phyloP scores from a whole-genome alignment of 2,888 invertebrate genomes.

The Amphimallon solstitiale region DNA sequence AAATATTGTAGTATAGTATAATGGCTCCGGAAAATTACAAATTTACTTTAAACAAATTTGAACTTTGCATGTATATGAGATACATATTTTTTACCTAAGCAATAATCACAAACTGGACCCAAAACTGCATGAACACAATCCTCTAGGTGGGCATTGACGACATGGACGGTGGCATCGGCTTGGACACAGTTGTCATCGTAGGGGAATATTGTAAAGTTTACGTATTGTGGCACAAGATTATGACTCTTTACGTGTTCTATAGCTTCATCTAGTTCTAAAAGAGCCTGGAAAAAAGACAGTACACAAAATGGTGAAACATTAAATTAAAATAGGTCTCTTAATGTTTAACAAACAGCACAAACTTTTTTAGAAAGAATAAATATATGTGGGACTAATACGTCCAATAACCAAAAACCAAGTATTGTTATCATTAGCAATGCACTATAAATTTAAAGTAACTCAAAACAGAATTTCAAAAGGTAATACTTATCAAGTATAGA shows the following conservation, averaged over 20 bases:
- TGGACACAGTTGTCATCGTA: slow-evolving; percentile 81
- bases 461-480: too few species aligned
- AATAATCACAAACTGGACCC: slow-evolving; percentile 84
- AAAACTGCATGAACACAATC: slow-evolving; percentile 82
- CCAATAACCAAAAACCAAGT: too few species aligned
- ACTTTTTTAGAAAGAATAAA: too few species aligned
- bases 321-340: background rate
- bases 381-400: too few species aligned
- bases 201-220: slow-evolving; percentile 70
- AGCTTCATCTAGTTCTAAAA: slow-evolving; percentile 72
- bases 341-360: too few species aligned
- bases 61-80: background rate
- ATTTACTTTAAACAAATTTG: too few species aligned
- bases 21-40: too few species aligned
- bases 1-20: too few species aligned
- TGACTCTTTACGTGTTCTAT: slow-evolving; percentile 65
- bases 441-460: too few species aligned
- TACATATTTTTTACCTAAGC: slow-evolving; percentile 72
- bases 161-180: slow-evolving; percentile 75
- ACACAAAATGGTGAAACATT: slow-evolving; percentile 12
- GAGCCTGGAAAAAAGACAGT: slow-evolving; percentile 63
- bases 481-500: too few species aligned
- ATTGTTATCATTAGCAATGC: too few species aligned
- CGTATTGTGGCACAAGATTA: slow-evolving; percentile 68
- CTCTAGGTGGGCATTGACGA: slow-evolving; percentile 76